A percentile compares a stretch with the other conserved stretches of the same genome.
Conservation (phyloP, 2,888 invertebrate species). For the Agrotis puta region DNA sequence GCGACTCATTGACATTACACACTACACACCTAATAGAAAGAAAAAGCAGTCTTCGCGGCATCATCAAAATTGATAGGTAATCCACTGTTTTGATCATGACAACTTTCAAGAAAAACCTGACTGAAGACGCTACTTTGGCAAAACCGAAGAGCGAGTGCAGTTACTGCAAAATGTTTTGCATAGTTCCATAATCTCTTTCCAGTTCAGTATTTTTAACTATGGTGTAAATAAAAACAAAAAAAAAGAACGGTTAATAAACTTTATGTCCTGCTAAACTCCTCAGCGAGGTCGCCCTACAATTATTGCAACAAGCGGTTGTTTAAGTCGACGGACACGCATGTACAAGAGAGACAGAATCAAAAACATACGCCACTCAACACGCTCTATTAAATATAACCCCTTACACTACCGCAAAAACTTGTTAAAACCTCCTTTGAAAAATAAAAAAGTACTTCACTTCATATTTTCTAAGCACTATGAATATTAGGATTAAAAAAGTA, state of each 20-base stretch:
- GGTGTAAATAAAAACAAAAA: neutral
- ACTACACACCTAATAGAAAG: neutral
- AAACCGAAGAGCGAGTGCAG: neutral
- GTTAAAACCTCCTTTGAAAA: conserved; percentile 40
- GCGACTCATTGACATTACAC: too few relatives aligned
- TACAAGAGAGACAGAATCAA: conserved; percentile 57
- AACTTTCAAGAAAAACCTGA: neutral
- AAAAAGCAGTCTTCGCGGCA: neutral
- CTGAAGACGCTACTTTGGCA: neutral
- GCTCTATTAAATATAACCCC: conserved; percentile 62
- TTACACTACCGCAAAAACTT: conserved; percentile 38
- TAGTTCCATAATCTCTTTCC: too few relatives aligned
- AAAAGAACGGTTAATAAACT: neutral
- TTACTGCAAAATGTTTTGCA: too few relatives aligned
- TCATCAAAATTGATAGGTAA: too few relatives aligned
- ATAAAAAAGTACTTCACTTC: conserved; percentile 34
- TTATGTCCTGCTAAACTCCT: neutral
- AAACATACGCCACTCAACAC: conserved; percentile 77
- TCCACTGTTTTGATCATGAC: too few relatives aligned
- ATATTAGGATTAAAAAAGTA: conserved; percentile 62
- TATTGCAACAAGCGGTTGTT: conserved; percentile 67
- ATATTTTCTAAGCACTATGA: conserved; percentile 56
- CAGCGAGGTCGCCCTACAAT: conserved; percentile 57
- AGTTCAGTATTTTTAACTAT: too few relatives aligned
- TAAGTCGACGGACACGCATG: conserved; percentile 56